Percentiles rank a stretch among this genome's conserved stretches.
Conservation (phyloP, 2,888 invertebrate species). For the Euproctis similis region DNA sequence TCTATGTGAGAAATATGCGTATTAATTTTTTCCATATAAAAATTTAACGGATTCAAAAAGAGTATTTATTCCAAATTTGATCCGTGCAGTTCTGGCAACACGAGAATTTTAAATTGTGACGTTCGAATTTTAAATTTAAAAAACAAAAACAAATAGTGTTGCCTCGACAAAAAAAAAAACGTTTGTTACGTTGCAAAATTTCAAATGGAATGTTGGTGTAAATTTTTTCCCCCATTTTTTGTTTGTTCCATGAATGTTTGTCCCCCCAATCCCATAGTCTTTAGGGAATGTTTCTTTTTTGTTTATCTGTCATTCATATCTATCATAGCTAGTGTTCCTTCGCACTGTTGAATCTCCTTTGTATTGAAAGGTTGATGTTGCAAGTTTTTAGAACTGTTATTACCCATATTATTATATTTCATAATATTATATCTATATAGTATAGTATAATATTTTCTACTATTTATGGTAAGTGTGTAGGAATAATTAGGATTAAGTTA, state of each 20-base stretch:
- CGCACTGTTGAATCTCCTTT: slow-evolving; percentile 61
- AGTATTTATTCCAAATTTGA: slow-evolving; percentile 66
- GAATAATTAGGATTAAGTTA: slow-evolving; percentile 23
- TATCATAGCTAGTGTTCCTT: slow-evolving; percentile 58
- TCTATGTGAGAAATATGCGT: slow-evolving; percentile 11
- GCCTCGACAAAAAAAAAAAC: slow-evolving; percentile 52
- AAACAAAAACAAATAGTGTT: no score
- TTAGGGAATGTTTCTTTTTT: slow-evolving; percentile 60
- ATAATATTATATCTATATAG: slow-evolving; percentile 19
- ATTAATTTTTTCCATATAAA: slow-evolving; percentile 9
- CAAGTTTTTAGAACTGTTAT: slow-evolving; percentile 48
- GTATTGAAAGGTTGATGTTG: slow-evolving; percentile 60
- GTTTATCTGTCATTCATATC: slow-evolving; percentile 53
- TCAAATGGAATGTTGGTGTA: slow-evolving; percentile 84
- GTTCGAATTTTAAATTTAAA: slow-evolving; percentile 17
- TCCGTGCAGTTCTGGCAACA: slow-evolving; percentile 64
- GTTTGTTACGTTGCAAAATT: slow-evolving; percentile 52
- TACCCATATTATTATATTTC: slow-evolving; percentile 21
- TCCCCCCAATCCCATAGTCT: slow-evolving; percentile 53
- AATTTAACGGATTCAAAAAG: slow-evolving; percentile 21
- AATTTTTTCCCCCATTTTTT: slow-evolving; percentile 50
- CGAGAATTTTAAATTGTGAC: slow-evolving; percentile 12
- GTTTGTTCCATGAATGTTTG: slow-evolving; percentile 78
- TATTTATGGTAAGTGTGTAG: slow-evolving; percentile 43
- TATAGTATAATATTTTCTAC: slow-evolving; percentile 17